A percentile compares a stretch with the other conserved stretches of the same genome.
These are phyloP conservation scores for Galeruca laticollis DNA, from an alignment of 2,888 invertebrate species.

Conservation along the genomic window DNA sequence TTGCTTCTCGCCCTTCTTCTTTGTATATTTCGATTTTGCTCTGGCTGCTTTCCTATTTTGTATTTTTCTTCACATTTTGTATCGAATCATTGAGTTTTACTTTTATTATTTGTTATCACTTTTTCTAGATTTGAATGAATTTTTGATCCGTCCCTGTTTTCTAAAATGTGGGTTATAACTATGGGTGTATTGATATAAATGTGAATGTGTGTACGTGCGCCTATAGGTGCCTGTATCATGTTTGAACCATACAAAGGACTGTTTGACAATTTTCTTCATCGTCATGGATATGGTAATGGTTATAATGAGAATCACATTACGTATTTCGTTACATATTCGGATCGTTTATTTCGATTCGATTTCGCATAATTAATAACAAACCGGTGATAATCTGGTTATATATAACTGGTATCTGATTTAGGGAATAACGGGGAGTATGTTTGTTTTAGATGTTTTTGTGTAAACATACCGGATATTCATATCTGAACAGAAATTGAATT, in stretches of 20 bases:
- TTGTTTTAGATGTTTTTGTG: neutral
- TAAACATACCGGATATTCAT: too few species aligned
- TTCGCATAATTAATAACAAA: constrained; percentile 34
- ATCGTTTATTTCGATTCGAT: constrained; percentile 32
- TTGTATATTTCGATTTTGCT: too few species aligned
- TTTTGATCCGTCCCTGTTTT: constrained; percentile 39
- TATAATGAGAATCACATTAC: constrained; percentile 34
- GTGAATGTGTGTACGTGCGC: constrained; percentile 36
- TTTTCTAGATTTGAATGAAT: neutral
- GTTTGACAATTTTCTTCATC: constrained; percentile 28
- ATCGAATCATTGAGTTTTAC: too few species aligned
- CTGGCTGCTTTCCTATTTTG: too few species aligned
- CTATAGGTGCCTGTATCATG: constrained; percentile 57
- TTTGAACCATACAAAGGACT: constrained; percentile 43
- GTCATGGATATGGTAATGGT: constrained; percentile 33
- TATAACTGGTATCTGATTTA: constrained; percentile 2
- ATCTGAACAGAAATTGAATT: neutral
- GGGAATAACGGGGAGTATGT: neutral
- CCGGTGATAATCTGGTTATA: constrained; percentile 28
- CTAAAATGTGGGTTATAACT: constrained; percentile 60
- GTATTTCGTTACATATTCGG: constrained; percentile 29
- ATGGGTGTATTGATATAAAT: constrained; percentile 22
- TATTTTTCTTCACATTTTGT: too few species aligned
- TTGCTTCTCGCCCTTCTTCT: too few species aligned
- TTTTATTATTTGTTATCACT: neutral